Base-by-base conservation (phyloP, 2,797 vertebrate genomes). In the Eutrigla gurnardus region DNA sequence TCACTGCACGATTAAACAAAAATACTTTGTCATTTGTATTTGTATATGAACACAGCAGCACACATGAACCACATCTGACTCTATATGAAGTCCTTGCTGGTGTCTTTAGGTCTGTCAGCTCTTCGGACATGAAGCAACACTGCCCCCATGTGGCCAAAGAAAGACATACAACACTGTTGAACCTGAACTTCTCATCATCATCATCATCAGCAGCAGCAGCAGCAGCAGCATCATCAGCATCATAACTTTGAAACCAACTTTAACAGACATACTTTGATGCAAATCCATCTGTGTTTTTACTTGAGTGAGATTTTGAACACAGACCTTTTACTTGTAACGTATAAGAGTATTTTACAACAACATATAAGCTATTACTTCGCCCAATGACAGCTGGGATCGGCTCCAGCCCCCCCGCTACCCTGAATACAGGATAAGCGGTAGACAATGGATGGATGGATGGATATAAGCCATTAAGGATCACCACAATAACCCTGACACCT, bases 91-190 rank as follows among this genome's bases (percentile, higher is more conserved):
- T 9, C 17, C 3, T 7, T 55, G 33, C 1, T 57, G 69, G 3
- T 47, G 42, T 67, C 25, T 2, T 25, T 2, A 25, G 25, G 25
- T 17, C 45, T 66, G 36, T 15, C 40, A 18, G 12, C 3, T 12
- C 49, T 6, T 60, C 61, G 47, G 36, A 33, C 8, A 33, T 64
- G 58, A 66, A 57, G 60, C 69, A 83, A 59, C 67, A 70, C 77
- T 68, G 85, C 60, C 55, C 66, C 40, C 83, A 0, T 60, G 87
- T 81, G 87, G 85, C 4, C 3, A 37, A 9, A 63, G 0, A 13
- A 2, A 57, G 3, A 70, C 5, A 1, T n/a, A 37, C 71, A 74
- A 17, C 37, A 17, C 49, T 7, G 53, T 6, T 49, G 13, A 74
- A 3, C 1, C 4, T 5, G 37, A 61, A 47, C 37, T n/a, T 54